A percentile compares a stretch with the other conserved stretches of the same genome.
Conservation (phyloP, 2,797 vertebrate genomes). For the Periophthalmus magnuspinnatus region DNA sequence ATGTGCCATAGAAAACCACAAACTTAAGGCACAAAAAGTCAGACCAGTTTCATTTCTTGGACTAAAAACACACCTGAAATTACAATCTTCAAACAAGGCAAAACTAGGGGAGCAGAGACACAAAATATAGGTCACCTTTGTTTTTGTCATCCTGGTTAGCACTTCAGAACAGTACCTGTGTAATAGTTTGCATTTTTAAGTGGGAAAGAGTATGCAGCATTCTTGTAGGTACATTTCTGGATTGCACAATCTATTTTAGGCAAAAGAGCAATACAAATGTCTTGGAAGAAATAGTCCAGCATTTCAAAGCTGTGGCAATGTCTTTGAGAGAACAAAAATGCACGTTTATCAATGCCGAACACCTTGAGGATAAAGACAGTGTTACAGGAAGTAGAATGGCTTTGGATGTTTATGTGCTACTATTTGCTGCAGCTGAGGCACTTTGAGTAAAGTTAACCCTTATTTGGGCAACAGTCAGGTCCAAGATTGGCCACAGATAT, state of each 20-base stretch:
- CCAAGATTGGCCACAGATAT: constrained; percentile 18
- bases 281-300: neutral
- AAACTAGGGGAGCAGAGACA: constrained; percentile 12
- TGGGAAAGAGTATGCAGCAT: constrained; percentile 9
- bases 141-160: neutral
- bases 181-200: constrained; percentile 12
- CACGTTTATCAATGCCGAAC: constrained; percentile 19
- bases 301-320: constrained; percentile 3
- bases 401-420: constrained; percentile 32
- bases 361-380: constrained; percentile 15
- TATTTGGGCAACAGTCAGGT: constrained; percentile 27
- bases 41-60: constrained; percentile 25
- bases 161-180: constrained; percentile 14
- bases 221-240: constrained; percentile 1
- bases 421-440: constrained; percentile 29
- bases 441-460: constrained; percentile 24
- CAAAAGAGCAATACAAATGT: constrained; percentile 1
- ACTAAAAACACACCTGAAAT: constrained; percentile 32
- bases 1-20: constrained; percentile 16
- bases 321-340: constrained; percentile 14
- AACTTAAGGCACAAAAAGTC: constrained; percentile 47
- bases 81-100: constrained; percentile 32
- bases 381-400: constrained; percentile 29
- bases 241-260: constrained; percentile 5
- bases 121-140: constrained; percentile 9